Evolutionary conservation across 2,797 vertebrate genomes (phyloP).

Genomic region (Propithecus perrieri): DNA sequence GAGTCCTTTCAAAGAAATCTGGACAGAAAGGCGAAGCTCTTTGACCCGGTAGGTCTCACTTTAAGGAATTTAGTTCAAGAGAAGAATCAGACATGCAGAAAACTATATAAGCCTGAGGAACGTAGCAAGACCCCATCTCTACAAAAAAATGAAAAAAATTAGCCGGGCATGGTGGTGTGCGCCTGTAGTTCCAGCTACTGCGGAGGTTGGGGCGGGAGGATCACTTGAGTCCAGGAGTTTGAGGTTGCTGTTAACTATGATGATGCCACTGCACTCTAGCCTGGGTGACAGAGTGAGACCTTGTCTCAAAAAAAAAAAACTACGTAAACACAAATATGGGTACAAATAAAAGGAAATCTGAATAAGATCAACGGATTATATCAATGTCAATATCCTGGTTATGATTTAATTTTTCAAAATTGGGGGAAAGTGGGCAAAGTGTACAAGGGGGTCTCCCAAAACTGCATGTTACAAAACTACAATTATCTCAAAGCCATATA

Average conservation of each 20-base stretch:
- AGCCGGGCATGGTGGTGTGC: too few relatives aligned
- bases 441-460: not conserved
- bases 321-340: not conserved
- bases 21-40: not conserved
- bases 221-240: too few relatives aligned
- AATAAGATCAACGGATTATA: not conserved
- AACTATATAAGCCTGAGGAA: not conserved
- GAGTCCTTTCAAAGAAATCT: not conserved
- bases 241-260: too few relatives aligned
- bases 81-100: not conserved
- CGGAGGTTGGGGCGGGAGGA: too few relatives aligned
- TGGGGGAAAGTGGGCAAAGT: not conserved
- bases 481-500: not conserved
- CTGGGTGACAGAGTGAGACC: too few relatives aligned
- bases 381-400: not conserved
- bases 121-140: too few relatives aligned
- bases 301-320: not conserved
- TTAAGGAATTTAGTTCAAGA: slow-evolving; percentile 11
- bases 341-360: not conserved
- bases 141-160: too few relatives aligned
- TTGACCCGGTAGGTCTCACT: not conserved
- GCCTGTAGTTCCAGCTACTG: too few relatives aligned
- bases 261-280: too few relatives aligned
- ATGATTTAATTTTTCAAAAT: not conserved
- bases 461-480: not conserved